Evolutionary conservation across 30 jellyfish, hydroid and myxozoan genomes (phyloP).

Genomic region (Clytia hemisphaerica): DNA sequence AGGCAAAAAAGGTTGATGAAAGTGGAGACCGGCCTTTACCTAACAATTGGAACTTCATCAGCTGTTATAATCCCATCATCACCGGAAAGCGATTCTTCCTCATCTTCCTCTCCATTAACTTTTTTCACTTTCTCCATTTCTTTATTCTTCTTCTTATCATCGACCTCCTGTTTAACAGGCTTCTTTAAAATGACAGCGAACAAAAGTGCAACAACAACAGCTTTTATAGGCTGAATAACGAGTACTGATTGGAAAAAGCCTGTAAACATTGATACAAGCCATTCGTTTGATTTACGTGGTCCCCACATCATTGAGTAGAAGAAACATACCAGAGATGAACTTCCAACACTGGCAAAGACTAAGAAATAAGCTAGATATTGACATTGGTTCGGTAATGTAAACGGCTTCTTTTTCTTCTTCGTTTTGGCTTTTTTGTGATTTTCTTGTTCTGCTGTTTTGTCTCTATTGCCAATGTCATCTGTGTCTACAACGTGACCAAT

Average conservation of each 20-base stretch:
- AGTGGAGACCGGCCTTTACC: background rate
- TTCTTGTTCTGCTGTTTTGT: background rate
- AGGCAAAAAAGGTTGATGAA: background rate
- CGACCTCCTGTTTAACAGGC: conserved; percentile 23
- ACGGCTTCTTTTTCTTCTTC: background rate
- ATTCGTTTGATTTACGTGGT: conserved; percentile 46
- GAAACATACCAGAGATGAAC: conserved; percentile 43
- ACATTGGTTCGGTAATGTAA: conserved; percentile 6
- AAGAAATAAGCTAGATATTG: conserved; percentile 37
- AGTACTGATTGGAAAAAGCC: conserved; percentile 63
- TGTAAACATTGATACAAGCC: conserved; percentile 51
- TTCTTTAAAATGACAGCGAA: conserved; percentile 47
- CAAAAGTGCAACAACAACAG: conserved; percentile 42
- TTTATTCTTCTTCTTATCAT: conserved; percentile 35
- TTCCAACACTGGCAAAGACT: conserved; percentile 7
- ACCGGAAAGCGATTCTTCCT: too few species aligned
- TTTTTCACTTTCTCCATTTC: conserved; percentile 2
- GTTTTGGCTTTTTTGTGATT: background rate
- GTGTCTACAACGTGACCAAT: background rate
- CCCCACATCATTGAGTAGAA: conserved; percentile 90
- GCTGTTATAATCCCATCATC: conserved; percentile 19
- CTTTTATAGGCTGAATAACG: conserved; percentile 62
- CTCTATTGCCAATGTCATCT: background rate
- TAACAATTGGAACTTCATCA: conserved; percentile 10
- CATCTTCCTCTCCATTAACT: background rate